Evolutionary conservation across 2,113 vertebrate species (phyloP), one percentile per base, ranked within the genome.

Genomic region (Sebastes fasciatus): DNA sequence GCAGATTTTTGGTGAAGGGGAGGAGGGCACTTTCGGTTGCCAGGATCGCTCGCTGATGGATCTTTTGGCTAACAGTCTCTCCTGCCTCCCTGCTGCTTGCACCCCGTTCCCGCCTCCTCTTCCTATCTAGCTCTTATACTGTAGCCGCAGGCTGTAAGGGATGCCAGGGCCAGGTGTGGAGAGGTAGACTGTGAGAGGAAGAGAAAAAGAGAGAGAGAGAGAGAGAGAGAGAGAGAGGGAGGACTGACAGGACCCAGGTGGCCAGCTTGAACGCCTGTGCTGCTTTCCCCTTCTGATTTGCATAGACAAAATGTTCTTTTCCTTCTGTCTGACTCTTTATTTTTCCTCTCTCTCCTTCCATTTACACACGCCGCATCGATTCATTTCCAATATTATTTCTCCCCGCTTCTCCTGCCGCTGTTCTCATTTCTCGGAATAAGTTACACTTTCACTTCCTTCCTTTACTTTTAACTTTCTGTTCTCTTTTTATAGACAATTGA

Each of bases 241-340:
- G 42, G 74, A 88, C 57, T 89, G 91, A 90, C 86, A 77, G 84
- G 77, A 76, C 89, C 89, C 93, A 92, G 92, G 90, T 93, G 91
- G 89, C 86, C 82, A 74, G 80, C 58, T 74, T 74, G 66, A 83
- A 80, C 17, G 67, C 83, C 79, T 48, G 66, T 81, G 81, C 82
- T 71, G 74, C 87, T 77, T 72, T 87, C 58, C 61, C 23, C 65
- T 58, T 66, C 84, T 88, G 83, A 91, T 93, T 93, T 91, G 89
- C 89, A 93, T 89, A 65, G 62, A 91, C 80, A 91, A 89, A 80
- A 90, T 87, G 45, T 13, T 75, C 88, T 76, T 46, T 76, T 13
- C 61, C 73, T 61, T 70, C 76, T 75, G 60, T 83, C 54, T 82
- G 82, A 64, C 72, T 83, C 62, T 82, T 79, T 82, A 74, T 75